phyloP scores from a whole-genome alignment of 1,140 invertebrate species.

The Cyrtorhinus lividipennis region DNA sequence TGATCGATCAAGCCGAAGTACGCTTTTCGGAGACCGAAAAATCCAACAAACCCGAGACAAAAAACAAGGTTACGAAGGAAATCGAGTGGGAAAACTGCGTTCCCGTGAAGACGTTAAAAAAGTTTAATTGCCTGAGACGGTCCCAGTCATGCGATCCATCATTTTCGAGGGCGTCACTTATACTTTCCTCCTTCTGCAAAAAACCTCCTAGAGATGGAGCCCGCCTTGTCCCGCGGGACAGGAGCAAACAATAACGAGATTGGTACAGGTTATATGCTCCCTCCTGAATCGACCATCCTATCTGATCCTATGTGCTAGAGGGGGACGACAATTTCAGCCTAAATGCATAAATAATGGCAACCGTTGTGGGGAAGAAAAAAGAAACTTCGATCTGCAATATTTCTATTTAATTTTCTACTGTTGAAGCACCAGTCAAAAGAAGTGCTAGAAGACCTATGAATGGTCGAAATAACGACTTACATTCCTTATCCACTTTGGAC shows the following conservation, averaged over 20 bases:
- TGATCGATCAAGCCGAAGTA: background rate
- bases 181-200: background rate
- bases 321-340: no score
- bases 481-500: no score
- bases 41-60: background rate
- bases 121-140: slow-evolving; percentile 15
- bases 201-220: background rate
- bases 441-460: no score
- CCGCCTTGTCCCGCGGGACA: background rate
- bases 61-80: background rate
- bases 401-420: no score
- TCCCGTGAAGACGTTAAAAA: slow-evolving; percentile 2
- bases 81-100: background rate
- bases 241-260: slow-evolving; percentile 2
- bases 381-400: no score
- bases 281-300: background rate
- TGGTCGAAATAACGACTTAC: no score
- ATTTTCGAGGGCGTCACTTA: no score
- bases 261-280: background rate
- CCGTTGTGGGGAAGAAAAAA: no score
- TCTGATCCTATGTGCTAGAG: no score
- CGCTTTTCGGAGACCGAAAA: background rate
- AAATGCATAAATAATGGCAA: no score
- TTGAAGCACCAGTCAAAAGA: no score
- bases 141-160: background rate